Evolutionary conservation across 2,797 vertebrate genomes (phyloP).

Genomic region (Sebastes cheni): DNA sequence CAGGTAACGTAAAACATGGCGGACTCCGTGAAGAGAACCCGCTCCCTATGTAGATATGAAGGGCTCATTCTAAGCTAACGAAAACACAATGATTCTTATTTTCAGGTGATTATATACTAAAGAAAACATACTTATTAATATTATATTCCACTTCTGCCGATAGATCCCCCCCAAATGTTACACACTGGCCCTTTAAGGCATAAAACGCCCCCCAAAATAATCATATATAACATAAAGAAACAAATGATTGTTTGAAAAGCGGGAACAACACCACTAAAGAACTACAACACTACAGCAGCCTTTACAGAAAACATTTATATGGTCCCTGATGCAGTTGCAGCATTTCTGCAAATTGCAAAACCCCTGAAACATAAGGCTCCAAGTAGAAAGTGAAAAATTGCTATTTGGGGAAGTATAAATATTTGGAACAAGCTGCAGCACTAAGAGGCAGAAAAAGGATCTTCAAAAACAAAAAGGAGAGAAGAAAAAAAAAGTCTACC

Average conservation of each 20-base stretch:
- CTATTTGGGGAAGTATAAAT: neutral
- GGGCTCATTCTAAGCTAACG: too few relatives aligned
- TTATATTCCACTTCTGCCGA: neutral
- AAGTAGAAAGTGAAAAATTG: neutral
- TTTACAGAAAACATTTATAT: slow-evolving; percentile 9
- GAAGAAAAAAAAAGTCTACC: neutral
- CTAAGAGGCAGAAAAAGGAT: neutral
- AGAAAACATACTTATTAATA: too few relatives aligned
- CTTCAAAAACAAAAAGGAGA: neutral
- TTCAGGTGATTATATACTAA: too few relatives aligned
- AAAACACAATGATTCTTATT: too few relatives aligned
- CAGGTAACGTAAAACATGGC: too few relatives aligned
- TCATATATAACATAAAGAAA: neutral
- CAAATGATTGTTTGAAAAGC: neutral
- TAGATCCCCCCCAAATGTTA: neutral
- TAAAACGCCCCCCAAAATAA: neutral
- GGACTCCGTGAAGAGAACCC: too few relatives aligned
- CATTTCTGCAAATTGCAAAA: slow-evolving; percentile 15
- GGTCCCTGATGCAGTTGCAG: neutral
- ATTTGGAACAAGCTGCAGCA: slow-evolving; percentile 9
- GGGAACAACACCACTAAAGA: neutral
- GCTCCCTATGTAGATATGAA: too few relatives aligned
- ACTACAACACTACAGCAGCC: neutral
- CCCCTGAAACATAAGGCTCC: neutral
- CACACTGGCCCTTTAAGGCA: neutral